phyloP scores from a whole-genome alignment of 2,888 invertebrate genomes.

The Eucriotettix oculatus region DNA sequence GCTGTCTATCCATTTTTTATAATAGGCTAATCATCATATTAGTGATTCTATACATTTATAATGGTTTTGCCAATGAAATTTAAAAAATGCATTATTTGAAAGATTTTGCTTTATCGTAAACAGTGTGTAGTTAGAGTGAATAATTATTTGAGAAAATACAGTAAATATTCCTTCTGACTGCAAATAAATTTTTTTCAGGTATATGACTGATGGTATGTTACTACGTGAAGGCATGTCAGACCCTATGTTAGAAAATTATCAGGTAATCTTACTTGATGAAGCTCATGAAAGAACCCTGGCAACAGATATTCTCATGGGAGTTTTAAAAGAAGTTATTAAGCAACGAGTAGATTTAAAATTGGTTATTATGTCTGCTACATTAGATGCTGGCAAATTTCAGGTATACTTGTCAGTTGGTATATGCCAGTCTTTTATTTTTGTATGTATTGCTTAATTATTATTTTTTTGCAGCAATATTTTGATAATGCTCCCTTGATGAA shows the following conservation, averaged over 20 bases:
- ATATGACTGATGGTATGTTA: conserved; percentile 99
- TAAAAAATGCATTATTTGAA: background rate
- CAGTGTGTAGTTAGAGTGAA: background rate
- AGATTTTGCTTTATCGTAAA: background rate
- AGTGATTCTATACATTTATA: background rate
- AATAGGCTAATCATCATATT: background rate
- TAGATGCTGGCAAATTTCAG: conserved; percentile 97
- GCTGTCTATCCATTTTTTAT: background rate
- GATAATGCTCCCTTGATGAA: conserved; percentile 97
- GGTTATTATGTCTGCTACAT: conserved; percentile 97
- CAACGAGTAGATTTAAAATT: conserved; percentile 86
- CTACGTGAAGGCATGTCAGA: conserved; percentile 98
- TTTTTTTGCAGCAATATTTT: conserved; percentile 65
- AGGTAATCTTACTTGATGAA: conserved; percentile 91
- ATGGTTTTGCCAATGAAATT: background rate
- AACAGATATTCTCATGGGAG: conserved; percentile 98
- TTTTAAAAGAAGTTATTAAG: conserved; percentile 89
- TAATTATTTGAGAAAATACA: background rate
- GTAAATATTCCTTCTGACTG: background rate
- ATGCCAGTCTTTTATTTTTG: too few species aligned
- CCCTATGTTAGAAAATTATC: conserved; percentile 90
- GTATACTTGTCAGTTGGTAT: conserved; percentile 17
- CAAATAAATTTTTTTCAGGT: conserved; percentile 29
- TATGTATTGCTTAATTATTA: background rate
- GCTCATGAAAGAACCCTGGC: conserved; percentile 97